phyloP scores from a whole-genome alignment of 2,888 invertebrate genomes.

The Pelosia muscerda region DNA sequence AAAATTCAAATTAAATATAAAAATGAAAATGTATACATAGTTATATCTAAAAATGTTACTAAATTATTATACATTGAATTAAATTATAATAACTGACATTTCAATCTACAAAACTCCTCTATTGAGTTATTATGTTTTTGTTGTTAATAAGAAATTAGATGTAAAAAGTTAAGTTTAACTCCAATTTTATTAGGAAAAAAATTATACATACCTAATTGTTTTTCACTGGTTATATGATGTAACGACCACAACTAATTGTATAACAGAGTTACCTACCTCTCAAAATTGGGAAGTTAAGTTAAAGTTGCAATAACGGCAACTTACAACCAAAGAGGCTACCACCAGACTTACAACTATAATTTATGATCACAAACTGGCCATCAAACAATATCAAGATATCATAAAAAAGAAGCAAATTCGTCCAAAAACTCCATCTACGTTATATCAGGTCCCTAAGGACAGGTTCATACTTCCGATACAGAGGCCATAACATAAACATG shows the following conservation, averaged over 20 bases:
- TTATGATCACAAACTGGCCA: constrained; percentile 6
- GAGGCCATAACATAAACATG: constrained; percentile 83
- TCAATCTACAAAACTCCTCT: too few species aligned
- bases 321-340: background rate
- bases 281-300: too few species aligned
- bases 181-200: too few species aligned
- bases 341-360: background rate
- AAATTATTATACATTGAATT: too few species aligned
- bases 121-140: too few species aligned
- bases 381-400: constrained; percentile 29
- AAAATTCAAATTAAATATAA: too few species aligned
- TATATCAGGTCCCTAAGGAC: constrained; percentile 62
- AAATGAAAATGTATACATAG: too few species aligned
- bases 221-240: background rate
- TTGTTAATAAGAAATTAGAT: too few species aligned
- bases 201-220: too few species aligned
- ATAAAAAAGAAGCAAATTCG: constrained; percentile 37
- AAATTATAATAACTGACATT: too few species aligned
- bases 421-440: constrained; percentile 33
- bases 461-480: constrained; percentile 69
- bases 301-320: background rate
- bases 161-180: too few species aligned
- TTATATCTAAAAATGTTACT: too few species aligned
- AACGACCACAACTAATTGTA: background rate
- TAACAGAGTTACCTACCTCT: background rate